Evolutionary conservation across 1,140 invertebrate genomes (phyloP).

Genomic region (Chelonus insularis): DNA sequence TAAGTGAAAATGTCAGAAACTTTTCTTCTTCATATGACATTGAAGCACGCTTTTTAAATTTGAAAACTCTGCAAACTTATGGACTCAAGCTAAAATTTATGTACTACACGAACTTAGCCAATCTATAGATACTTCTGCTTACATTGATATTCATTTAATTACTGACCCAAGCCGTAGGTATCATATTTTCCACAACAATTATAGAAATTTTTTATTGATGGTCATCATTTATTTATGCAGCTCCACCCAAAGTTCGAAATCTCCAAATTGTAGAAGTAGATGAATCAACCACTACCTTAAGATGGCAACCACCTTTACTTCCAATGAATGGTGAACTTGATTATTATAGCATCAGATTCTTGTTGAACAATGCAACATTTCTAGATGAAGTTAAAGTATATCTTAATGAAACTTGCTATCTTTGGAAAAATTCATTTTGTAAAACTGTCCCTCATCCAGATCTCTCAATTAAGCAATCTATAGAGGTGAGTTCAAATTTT

Average conservation of each 20-base stretch:
- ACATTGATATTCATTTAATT: slow-evolving; percentile 7
- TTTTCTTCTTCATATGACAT: neutral
- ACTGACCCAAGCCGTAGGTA: slow-evolving; percentile 29
- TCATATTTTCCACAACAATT: neutral
- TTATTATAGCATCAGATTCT: slow-evolving; percentile 1
- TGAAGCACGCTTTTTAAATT: neutral
- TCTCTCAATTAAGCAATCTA: neutral
- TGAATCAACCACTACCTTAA: slow-evolving; percentile 4
- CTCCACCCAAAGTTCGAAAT: slow-evolving; percentile 30
- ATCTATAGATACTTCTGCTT: slow-evolving; percentile 20
- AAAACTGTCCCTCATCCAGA: neutral
- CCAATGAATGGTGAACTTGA: slow-evolving; percentile 33
- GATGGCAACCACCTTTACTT: slow-evolving; percentile 32
- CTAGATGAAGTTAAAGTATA: too few relatives aligned
- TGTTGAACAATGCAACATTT: neutral
- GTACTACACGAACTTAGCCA: slow-evolving; percentile 6
- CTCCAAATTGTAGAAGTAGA: slow-evolving; percentile 31
- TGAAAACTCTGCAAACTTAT: neutral
- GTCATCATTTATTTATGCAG: slow-evolving; percentile 19
- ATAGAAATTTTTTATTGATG: neutral
- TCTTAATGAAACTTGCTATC: slow-evolving; percentile 25
- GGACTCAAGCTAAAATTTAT: slow-evolving; percentile 21
- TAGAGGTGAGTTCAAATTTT: slow-evolving; percentile 30
- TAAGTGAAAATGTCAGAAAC: slow-evolving; percentile 22
- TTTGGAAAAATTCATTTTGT: slow-evolving; percentile 34